Percentiles rank a stretch among this genome's conserved stretches.
Conservation (phyloP, 1,140 invertebrate species). For the Pissodes strobi region DNA sequence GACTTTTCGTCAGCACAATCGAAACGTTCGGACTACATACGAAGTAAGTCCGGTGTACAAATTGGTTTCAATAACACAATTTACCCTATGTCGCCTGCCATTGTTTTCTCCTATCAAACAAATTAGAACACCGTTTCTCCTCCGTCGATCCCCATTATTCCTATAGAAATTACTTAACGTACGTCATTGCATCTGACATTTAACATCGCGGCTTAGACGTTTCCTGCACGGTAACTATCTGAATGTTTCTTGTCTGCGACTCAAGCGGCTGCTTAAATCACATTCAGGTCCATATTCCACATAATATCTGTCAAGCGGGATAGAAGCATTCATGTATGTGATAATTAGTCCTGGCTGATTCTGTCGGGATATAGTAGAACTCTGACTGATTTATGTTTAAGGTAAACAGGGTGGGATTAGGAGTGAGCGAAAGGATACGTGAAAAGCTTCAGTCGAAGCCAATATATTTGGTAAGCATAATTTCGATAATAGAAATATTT, state of each 20-base stretch:
- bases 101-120: background rate
- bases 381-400: slow-evolving; percentile 12
- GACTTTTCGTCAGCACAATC: too few species aligned
- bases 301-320: slow-evolving; percentile 55
- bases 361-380: slow-evolving; percentile 21
- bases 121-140: slow-evolving; percentile 11
- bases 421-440: too few species aligned
- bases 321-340: slow-evolving; percentile 54
- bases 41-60: too few species aligned
- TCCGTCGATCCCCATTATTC: slow-evolving; percentile 8
- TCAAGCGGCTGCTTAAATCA: slow-evolving; percentile 1
- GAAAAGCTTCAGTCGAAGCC: too few species aligned
- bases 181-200: slow-evolving; percentile 20
- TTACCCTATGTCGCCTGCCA: too few species aligned
- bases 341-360: slow-evolving; percentile 53
- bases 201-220: slow-evolving; percentile 21
- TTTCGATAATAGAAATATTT: too few species aligned
- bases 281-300: slow-evolving; percentile 34
- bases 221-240: background rate
- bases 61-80: too few species aligned
- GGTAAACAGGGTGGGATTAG: background rate
- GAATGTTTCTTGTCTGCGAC: background rate
- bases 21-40: too few species aligned
- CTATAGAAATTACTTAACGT: slow-evolving; percentile 22
- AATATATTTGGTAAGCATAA: too few species aligned